A percentile compares a stretch with the other conserved stretches of the same genome.
Conservation (phyloP, 2,113 vertebrate genomes). For the Caracal caracal region DNA sequence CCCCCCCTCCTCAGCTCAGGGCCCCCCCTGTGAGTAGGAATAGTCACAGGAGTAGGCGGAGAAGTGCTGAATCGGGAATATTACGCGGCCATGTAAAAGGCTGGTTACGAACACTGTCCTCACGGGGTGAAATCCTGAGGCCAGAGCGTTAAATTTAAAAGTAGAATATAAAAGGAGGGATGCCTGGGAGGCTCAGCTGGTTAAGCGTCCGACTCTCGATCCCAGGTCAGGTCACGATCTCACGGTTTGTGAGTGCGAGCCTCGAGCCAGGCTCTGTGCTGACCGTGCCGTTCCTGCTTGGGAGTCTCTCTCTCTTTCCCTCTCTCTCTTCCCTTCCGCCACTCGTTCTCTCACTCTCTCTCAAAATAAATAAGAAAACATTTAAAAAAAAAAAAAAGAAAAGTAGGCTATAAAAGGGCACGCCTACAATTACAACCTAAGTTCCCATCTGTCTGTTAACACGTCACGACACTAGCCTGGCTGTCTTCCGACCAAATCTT, state of each 20-base stretch:
- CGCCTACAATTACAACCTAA: rapidly evolving
- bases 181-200: too few relatives aligned
- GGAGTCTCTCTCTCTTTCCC: too few relatives aligned
- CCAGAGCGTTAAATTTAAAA: rapidly evolving
- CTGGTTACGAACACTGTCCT: too few relatives aligned
- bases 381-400: too few relatives aligned
- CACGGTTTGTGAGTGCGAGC: too few relatives aligned
- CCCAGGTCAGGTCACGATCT: too few relatives aligned
- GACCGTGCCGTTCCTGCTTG: too few relatives aligned
- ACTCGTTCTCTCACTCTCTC: too few relatives aligned
- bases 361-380: too few relatives aligned
- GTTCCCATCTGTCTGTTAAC: not conserved
- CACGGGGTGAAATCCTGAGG: rapidly evolving
- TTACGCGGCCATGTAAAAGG: rapidly evolving
- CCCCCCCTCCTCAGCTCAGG: not conserved
- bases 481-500: not conserved
- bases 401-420: not conserved
- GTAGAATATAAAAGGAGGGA: not conserved
- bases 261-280: too few relatives aligned
- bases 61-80: rapidly evolving
- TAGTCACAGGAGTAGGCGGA: rapidly evolving
- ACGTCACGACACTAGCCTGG: not conserved
- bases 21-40: rapidly evolving
- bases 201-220: too few relatives aligned
- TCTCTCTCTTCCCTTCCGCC: too few relatives aligned